phyloP scores from a whole-genome alignment of 2,888 invertebrate species.

The Euphydryas editha region DNA sequence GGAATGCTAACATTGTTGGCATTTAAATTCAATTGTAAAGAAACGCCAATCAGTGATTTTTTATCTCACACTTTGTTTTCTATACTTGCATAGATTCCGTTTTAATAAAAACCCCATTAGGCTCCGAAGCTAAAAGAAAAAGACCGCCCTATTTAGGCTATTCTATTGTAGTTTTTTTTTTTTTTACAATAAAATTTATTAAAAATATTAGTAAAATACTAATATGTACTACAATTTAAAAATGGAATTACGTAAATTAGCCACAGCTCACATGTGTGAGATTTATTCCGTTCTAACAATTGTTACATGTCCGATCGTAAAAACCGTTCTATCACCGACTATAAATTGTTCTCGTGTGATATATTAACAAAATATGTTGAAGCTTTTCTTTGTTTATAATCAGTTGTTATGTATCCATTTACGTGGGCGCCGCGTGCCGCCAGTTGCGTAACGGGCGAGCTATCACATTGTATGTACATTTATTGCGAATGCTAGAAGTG shows the following conservation, averaged over 20 bases:
- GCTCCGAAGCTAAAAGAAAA: no score
- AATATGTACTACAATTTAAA: no score
- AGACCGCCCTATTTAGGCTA: no score
- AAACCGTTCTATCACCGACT: slow-evolving; percentile 17
- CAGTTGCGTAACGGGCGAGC: slow-evolving; percentile 57
- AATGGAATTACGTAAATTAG: slow-evolving; percentile 1
- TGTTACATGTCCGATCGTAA: slow-evolving; percentile 14
- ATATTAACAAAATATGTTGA: slow-evolving; percentile 40
- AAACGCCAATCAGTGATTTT: slow-evolving; percentile 31
- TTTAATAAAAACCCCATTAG: no score
- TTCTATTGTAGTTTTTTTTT: no score
- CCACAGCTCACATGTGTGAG: slow-evolving; percentile 14
- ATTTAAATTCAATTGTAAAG: slow-evolving; percentile 38
- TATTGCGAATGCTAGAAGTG: slow-evolving; percentile 63
- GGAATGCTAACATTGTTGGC: slow-evolving; percentile 42
- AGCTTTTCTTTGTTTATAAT: slow-evolving; percentile 47
- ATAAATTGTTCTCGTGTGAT: slow-evolving; percentile 34
- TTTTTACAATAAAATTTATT: no score
- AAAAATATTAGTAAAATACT: no score
- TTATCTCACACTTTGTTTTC: slow-evolving; percentile 12
- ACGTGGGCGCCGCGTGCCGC: slow-evolving; percentile 50
- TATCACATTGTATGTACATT: slow-evolving; percentile 61
- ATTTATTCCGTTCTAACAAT: slow-evolving; percentile 20
- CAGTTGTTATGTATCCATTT: slow-evolving; percentile 53
- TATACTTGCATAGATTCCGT: not conserved